phyloP scores from a whole-genome alignment of 2,888 invertebrate species.

The Hydriomena furcata region DNA sequence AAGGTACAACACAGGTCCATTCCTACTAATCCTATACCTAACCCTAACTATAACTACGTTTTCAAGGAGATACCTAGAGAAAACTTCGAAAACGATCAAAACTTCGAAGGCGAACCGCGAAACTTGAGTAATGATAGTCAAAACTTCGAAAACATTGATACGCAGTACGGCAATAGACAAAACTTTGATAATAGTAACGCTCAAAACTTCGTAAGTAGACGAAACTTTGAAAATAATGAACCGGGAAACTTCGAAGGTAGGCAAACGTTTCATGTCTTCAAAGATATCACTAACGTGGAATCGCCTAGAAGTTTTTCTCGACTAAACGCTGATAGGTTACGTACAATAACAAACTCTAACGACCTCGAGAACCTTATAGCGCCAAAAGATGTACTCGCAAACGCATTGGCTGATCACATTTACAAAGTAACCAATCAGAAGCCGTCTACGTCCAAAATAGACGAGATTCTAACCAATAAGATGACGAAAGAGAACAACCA shows the following conservation, averaged over 20 bases:
- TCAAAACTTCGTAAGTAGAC: slow-evolving; percentile 6
- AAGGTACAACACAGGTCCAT: slow-evolving; percentile 83
- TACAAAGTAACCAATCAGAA: slow-evolving; percentile 82
- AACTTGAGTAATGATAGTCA: not conserved
- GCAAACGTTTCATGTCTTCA: slow-evolving; percentile 41
- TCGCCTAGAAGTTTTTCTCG: slow-evolving; percentile 70
- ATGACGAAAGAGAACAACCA: slow-evolving; percentile 61
- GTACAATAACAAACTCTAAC: slow-evolving; percentile 63
- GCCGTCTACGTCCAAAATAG: slow-evolving; percentile 73
- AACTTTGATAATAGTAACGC: slow-evolving; percentile 2
- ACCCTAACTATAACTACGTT: slow-evolving; percentile 44
- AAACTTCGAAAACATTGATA: slow-evolving; percentile 7
- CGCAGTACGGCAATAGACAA: not conserved
- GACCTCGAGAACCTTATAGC: slow-evolving; percentile 73
- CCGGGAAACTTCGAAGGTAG: slow-evolving; percentile 9
- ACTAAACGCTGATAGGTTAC: slow-evolving; percentile 71
- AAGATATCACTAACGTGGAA: slow-evolving; percentile 58
- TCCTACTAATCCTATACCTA: slow-evolving; percentile 75
- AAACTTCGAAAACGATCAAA: slow-evolving; percentile 17
- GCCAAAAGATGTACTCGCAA: slow-evolving; percentile 73
- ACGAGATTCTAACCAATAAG: slow-evolving; percentile 77
- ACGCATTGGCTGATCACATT: slow-evolving; percentile 75
- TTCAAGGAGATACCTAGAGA: slow-evolving; percentile 41
- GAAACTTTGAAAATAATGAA: slow-evolving; percentile 33
- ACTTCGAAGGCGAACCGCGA: slow-evolving; percentile 9